Percentiles rank a stretch among this genome's conserved stretches.
Evolutionary conservation across 1,140 invertebrate genomes (phyloP).

Genomic region (Pinna nobilis): DNA sequence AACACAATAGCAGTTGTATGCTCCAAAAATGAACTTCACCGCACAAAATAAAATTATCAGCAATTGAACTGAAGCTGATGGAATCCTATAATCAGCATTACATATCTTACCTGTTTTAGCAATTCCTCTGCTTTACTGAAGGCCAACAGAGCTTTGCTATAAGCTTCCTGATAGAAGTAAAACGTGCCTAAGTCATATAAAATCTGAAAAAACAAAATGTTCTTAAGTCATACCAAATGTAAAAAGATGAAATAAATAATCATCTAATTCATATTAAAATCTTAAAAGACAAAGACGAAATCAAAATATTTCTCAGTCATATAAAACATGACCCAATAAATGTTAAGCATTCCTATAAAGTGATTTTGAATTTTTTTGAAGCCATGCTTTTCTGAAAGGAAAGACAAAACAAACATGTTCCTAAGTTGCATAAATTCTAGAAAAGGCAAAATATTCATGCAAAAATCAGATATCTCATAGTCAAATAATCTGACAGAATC

Average conservation of each 20-base stretch:
- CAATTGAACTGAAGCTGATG: not conserved
- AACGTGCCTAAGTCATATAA: conserved; percentile 61
- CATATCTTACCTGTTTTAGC: conserved; percentile 43
- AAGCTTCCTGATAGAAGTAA: conserved; percentile 60
- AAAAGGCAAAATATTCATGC: no score
- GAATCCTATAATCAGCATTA: not conserved
- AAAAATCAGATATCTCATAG: no score
- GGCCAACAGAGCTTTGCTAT: conserved; percentile 59
- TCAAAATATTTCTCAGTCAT: no score
- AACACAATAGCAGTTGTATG: not conserved
- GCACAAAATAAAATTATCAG: not conserved
- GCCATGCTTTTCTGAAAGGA: no score
- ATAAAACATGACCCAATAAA: no score
- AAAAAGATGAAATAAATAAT: not conserved
- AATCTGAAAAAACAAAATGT: conserved; percentile 49
- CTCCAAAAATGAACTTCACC: not conserved
- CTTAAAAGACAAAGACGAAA: no score
- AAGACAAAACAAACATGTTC: no score
- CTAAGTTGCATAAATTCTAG: no score
- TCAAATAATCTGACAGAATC: no score
- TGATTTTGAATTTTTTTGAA: no score
- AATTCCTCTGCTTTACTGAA: conserved; percentile 52
- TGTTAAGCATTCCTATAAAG: no score
- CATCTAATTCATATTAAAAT: not conserved
- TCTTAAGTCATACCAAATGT: not conserved